These are phyloP conservation scores for Vulpes vulpes DNA, from an alignment of 2,113 vertebrate genomes.

Conservation along the genomic window DNA sequence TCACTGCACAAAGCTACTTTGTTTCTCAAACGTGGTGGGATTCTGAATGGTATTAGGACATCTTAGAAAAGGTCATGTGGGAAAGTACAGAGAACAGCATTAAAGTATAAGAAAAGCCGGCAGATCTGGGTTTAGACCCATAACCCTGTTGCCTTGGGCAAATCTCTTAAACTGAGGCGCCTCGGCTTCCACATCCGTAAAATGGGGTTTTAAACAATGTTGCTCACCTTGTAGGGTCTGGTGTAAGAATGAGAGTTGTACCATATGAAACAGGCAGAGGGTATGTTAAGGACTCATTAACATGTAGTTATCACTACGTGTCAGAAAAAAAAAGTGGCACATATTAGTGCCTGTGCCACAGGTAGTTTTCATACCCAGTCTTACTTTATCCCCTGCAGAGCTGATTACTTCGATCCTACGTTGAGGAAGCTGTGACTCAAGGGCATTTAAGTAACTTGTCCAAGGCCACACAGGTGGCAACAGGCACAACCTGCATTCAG, in stretches of 20 bases:
- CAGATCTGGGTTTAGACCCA: background rate
- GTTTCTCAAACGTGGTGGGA: background rate
- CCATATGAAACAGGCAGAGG: background rate
- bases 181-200: background rate
- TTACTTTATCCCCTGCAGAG: background rate
- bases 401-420: background rate
- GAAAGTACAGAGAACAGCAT: background rate
- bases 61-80: background rate
- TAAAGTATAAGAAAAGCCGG: background rate
- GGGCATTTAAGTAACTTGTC: constrained; percentile 31
- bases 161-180: background rate
- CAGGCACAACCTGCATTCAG: background rate
- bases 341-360: background rate
- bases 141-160: background rate
- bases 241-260: background rate
- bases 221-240: background rate
- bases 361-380: background rate
- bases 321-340: background rate
- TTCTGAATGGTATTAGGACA: background rate
- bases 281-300: background rate
- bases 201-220: background rate
- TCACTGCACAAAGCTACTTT: background rate
- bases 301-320: background rate
- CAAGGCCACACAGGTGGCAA: background rate
- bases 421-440: background rate